Base-by-base conservation (phyloP, 1,140 invertebrate species). In the Aphaenogaster rudis region DNA sequence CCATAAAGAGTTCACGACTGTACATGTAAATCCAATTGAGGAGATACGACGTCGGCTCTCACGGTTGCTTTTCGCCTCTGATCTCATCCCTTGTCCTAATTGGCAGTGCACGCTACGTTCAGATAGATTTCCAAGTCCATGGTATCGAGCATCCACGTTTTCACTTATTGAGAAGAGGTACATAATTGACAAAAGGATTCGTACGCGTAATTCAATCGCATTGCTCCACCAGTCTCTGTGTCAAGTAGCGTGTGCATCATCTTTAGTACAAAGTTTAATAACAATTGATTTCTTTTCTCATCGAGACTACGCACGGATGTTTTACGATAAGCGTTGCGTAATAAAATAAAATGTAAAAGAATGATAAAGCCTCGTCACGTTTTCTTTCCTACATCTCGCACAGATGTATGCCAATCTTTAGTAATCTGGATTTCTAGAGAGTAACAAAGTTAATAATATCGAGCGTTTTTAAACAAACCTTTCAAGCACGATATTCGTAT, bases 101-200 rank as follows among this genome's bases (percentile, higher is more conserved):
- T 81, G 48, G 48, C 48, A 71, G 21, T 80, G 52, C 42, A 67
- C 15, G 36, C n/a, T 42, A 71, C n/a, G 45, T 71, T 69, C 48
- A 81, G 78, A 81, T 42, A 81, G 67, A 81, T 71, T 69, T 39
- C 21, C 15, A 81, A 45, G 21, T 71, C 39, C 64, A 80, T 15
- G 39, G 17, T 54, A 74, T 74, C 80, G 42, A 84, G 42, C 42
- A 74, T 48, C 9, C 42, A 21, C 33, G 42, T 63, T 74, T 36
- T 82, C 21, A 39, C 28, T 21, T 45, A 33, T 48, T 45, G 8
- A 72, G 45, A 33, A 74, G 69, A 84, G 71, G 48, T 84, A 76
- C 54, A 84, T 39, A 63, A 84, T 61, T 76, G 15, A n/a, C 50
- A 57, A 69, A 28, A 54, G 1, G 3, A 74, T 48, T 72, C 67